Percentiles rank a stretch among this genome's conserved stretches.
Conservation (phyloP, 2,797 vertebrate species). For the Balearica regulorum region DNA sequence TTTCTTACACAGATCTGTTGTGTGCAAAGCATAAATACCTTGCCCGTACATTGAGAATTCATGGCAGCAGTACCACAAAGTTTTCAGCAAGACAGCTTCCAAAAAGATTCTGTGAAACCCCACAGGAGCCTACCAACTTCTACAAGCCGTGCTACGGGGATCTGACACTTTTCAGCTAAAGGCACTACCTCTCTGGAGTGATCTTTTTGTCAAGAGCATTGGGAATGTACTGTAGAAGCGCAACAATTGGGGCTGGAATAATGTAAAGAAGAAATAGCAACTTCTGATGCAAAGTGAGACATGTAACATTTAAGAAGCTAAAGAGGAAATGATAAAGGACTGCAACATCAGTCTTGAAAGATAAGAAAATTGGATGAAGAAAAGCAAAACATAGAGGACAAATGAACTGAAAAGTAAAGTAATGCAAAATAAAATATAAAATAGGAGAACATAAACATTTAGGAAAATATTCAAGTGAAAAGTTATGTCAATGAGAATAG, state of each 20-base stretch:
- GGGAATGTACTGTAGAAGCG: constrained; percentile 65
- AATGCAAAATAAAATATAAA: neutral
- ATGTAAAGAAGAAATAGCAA: constrained; percentile 69
- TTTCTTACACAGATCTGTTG: neutral
- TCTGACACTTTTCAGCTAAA: constrained; percentile 66
- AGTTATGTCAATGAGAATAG: neutral
- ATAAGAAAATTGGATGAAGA: constrained; percentile 61
- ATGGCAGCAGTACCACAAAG: constrained; percentile 37
- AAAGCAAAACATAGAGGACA: constrained; percentile 25
- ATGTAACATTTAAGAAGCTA: constrained; percentile 56
- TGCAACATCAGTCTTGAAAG: constrained; percentile 30
- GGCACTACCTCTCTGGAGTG: constrained; percentile 64
- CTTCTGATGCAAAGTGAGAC: constrained; percentile 45
- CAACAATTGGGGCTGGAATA: constrained; percentile 71
- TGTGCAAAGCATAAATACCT: neutral
- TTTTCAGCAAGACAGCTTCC: constrained; percentile 54
- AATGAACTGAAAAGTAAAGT: constrained; percentile 44
- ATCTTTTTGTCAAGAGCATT: constrained; percentile 75
- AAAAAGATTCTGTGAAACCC: constrained; percentile 65
- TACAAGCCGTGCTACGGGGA: constrained; percentile 53
- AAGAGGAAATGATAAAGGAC: constrained; percentile 60
- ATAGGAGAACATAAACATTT: neutral
- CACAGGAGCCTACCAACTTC: constrained; percentile 59
- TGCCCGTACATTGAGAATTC: constrained; percentile 56
- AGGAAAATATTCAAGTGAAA: neutral